Evolutionary conservation across 2,888 invertebrate species (phyloP), one percentile per base, ranked within the genome.

Genomic region (Aleiodes leptofemur): DNA sequence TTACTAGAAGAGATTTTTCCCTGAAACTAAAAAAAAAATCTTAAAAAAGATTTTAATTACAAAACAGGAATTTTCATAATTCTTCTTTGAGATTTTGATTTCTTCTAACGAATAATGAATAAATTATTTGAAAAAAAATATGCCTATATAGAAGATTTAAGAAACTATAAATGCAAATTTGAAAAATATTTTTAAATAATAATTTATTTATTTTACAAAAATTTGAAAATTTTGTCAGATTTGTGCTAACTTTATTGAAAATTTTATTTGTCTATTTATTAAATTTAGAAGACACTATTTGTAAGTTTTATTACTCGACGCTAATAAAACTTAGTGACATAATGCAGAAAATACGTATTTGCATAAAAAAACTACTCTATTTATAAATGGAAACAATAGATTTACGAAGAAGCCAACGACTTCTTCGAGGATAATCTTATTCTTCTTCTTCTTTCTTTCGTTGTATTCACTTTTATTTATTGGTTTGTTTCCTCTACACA

Each of bases 251-350:
- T 16, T 3, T 61, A 43, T 43, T 61, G 43, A 16, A 61, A 6
- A 23, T n/a, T 61, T 38, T 64, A 43, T 64, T 64, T 38, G 8
- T 48, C n/a, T 48, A 14, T 23, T 9, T 16, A 48, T 64, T 64
- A 64, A 23, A 43, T 64, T 64, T 38, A 16, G 23, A 64, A 3
- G 3, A 43, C 9, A 38, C 38, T 64, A 48, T 43, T 64, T 48
- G 64, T 43, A 48, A 64, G 34, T 43, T 23, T 23, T 23, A 23
- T 2, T 64, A 64, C 64, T 64, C 43, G 43, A 38, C 23, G 13
- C 14, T 48, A 64, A 48, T 64, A 64, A 43, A 34, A 64, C 23
- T 64, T 14, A 48, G 43, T 38, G 59, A 61, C 61, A 34, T 34
- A 51, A 38, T 34, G 11, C 34, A 61, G n/a, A 72, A 48, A 29